phyloP scores from a whole-genome alignment of 1,140 invertebrate genomes.

The Drosophila ambigua region DNA sequence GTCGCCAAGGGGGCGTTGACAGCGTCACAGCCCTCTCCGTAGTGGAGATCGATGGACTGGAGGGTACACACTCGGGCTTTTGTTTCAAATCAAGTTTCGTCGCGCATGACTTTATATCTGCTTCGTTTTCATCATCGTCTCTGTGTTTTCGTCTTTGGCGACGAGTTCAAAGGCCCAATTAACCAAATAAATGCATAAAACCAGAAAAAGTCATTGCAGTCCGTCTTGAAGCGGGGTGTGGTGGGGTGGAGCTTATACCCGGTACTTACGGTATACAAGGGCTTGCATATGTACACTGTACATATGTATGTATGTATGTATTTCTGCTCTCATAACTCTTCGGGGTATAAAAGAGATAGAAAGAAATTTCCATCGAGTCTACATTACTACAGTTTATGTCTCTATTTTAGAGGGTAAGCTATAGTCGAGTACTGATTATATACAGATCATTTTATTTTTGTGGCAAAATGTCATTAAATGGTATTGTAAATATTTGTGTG shows the following conservation, averaged over 20 bases:
- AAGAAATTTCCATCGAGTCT: too few relatives aligned
- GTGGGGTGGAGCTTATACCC: too few relatives aligned
- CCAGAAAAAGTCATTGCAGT: conserved; percentile 39
- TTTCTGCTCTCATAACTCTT: too few relatives aligned
- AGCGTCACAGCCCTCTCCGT: conserved; percentile 17
- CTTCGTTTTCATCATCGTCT: conserved; percentile 55
- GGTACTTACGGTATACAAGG: too few relatives aligned
- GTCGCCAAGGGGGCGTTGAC: conserved; percentile 53
- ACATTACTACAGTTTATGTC: too few relatives aligned
- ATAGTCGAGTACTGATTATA: neutral
- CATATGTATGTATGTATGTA: too few relatives aligned
- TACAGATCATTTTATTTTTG: conserved; percentile 25
- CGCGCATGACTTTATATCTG: conserved; percentile 66
- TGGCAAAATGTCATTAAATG: conserved; percentile 71
- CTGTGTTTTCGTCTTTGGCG: conserved; percentile 22
- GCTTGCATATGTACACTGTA: too few relatives aligned
- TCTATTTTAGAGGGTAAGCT: conserved; percentile 8
- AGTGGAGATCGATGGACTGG: neutral
- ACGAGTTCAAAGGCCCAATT: conserved; percentile 78
- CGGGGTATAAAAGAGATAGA: too few relatives aligned
- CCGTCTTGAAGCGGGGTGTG: too few relatives aligned
- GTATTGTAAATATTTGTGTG: conserved; percentile 69
- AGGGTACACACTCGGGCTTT: conserved; percentile 22
- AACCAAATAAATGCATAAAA: conserved; percentile 69
- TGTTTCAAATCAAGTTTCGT: conserved; percentile 71